Percentiles rank a stretch among this genome's conserved stretches.
phyloP scores from a whole-genome alignment of 1,140 invertebrate species.

The Platorchestia sp. region DNA sequence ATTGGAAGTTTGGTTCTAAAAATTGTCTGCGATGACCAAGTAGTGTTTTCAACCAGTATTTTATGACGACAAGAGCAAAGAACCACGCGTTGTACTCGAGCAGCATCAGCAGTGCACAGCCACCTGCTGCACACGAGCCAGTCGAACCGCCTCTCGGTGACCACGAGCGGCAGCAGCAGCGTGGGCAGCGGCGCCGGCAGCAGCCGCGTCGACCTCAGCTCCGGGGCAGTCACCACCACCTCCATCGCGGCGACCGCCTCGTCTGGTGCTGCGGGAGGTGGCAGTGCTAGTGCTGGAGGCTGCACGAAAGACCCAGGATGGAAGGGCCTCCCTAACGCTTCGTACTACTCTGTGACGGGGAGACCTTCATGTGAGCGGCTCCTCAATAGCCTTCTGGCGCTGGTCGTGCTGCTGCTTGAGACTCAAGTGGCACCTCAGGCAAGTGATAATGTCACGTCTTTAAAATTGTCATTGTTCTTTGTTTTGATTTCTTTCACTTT shows the following conservation, averaged over 20 bases:
- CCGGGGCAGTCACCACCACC: neutral
- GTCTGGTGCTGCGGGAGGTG: neutral
- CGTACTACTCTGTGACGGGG: neutral
- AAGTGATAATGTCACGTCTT: neutral
- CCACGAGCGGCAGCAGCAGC: conserved; percentile 34
- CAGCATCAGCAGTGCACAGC: conserved; percentile 27
- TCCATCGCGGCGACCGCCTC: neutral
- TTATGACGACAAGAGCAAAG: neutral
- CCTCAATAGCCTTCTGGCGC: neutral
- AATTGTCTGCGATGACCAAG: too few relatives aligned
- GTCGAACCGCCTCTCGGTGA: conserved; percentile 29
- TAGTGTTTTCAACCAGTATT: neutral
- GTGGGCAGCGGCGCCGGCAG: conserved; percentile 36
- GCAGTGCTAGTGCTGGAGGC: neutral
- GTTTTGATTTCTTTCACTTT: neutral
- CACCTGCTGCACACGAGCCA: conserved; percentile 39
- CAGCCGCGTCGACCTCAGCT: neutral
- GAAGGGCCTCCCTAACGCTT: neutral
- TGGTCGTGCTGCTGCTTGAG: neutral
- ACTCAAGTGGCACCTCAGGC: neutral
- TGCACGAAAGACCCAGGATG: neutral
- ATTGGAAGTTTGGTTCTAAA: too few relatives aligned
- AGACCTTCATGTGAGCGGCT: neutral
- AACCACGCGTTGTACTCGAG: neutral
- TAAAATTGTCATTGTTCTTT: neutral